Evolutionary conservation across 2,113 vertebrate genomes (phyloP).

Genomic region (human (Homo sapiens)): GRCh38 chr3:18203001-18203500

Average conservation of each 20-base stretch:
- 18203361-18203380: not conserved
- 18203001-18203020: not conserved
- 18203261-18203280: not conserved
- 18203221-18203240: not conserved
- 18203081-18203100: not conserved
- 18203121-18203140: not conserved
- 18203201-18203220: not conserved
- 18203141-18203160: not conserved
- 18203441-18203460: not conserved
- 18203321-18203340: not conserved
- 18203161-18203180: no score
- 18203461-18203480: not conserved
- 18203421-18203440: not conserved
- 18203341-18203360: not conserved
- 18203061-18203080: not conserved
- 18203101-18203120: not conserved
- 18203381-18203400: not conserved
- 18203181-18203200: not conserved
- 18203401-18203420: not conserved
- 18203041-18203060: not conserved
- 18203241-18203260: conserved; percentile 12
- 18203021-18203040: not conserved
- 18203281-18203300: not conserved
- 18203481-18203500: no score
- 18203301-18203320: not conserved